Evolutionary conservation across 2,797 vertebrate genomes (phyloP).

Genomic region (Paedocypris micromegethes): DNA sequence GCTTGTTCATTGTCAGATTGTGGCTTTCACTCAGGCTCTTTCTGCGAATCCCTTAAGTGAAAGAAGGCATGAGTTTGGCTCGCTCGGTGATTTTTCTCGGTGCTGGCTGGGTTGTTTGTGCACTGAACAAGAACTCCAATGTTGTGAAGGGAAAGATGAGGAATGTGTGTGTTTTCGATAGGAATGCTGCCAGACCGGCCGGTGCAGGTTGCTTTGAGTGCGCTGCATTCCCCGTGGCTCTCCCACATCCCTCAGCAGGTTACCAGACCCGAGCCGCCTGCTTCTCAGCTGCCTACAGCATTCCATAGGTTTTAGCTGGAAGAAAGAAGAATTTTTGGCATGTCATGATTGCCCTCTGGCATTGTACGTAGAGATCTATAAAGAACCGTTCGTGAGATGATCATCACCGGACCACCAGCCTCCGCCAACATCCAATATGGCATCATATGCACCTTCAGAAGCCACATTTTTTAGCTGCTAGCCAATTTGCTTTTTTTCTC

Average conservation of each 20-base stretch:
- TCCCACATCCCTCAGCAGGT: constrained; percentile 43
- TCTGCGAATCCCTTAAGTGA: constrained; percentile 4
- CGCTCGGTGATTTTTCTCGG: constrained; percentile 29
- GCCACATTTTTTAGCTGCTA: neutral
- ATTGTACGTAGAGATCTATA: neutral
- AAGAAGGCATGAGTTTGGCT: neutral
- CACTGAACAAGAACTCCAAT: neutral
- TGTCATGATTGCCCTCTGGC: constrained; percentile 10
- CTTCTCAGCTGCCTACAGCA: constrained; percentile 48
- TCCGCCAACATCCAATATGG: too few relatives aligned
- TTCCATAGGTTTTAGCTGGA: constrained; percentile 46
- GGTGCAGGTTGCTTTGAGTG: constrained; percentile 28
- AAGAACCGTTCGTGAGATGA: too few relatives aligned
- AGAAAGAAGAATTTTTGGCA: constrained; percentile 31
- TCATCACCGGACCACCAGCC: too few relatives aligned
- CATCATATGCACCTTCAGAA: neutral
- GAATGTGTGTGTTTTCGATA: constrained; percentile 42
- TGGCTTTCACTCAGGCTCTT: too few relatives aligned
- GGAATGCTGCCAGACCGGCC: constrained; percentile 49
- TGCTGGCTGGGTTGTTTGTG: neutral
- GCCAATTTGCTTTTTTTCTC: neutral
- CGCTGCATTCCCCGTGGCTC: constrained; percentile 41
- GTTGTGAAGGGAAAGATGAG: constrained; percentile 20
- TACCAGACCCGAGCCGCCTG: constrained; percentile 29
- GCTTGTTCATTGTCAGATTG: too few relatives aligned